Evolutionary conservation across 1,140 invertebrate genomes (phyloP), one percentile per base, ranked within the genome.

Genomic region (Physella acuta): DNA sequence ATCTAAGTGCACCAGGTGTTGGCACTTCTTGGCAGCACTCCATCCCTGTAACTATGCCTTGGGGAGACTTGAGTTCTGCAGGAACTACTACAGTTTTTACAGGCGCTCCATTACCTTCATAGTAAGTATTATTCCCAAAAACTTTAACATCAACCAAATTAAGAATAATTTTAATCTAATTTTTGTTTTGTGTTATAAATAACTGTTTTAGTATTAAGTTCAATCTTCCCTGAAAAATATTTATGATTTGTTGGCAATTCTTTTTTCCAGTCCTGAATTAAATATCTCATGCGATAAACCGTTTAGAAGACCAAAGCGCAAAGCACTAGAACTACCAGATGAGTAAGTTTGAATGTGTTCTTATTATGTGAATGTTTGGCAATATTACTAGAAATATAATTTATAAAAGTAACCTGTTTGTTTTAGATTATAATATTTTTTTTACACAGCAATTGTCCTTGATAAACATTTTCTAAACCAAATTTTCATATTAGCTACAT

Each of bases 11-110:
- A 1, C 64, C 64, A 36, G 64, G 64, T 24, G 39, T 66, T 5
- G 64, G 64, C 5, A 24, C 64, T 2, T 66, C 53, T 1, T 66
- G 64, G 64, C 64, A 66, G 26, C 64, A 66, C 30, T 66, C 64
- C 20, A 66, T 66, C 11, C 64, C 64, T 33, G 49, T 34, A 26
- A 66, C 64, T 0, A 66, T 66, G 64, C 64, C 64, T 1, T 66
- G 64, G 64, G 64, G 14, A 3, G 64, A 55, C 34, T 11, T 30
- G 11, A 30, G 16, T 28, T 30, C 33, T 14, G 14, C 33, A 16
- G 52, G 64, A 24, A 56, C 51, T 28, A 34, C 64, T 20, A 56
- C 64, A 4, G 33, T 66, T 37, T 66, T 66, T 26, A 66, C 64
- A 33, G 64, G 64, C 33, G 36, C 36, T 28, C 64, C 31, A 11